A percentile compares a stretch with the other conserved stretches of the same genome.
Evolutionary conservation across 2,888 invertebrate genomes (phyloP).

Genomic region (Gerris lacustris): DNA sequence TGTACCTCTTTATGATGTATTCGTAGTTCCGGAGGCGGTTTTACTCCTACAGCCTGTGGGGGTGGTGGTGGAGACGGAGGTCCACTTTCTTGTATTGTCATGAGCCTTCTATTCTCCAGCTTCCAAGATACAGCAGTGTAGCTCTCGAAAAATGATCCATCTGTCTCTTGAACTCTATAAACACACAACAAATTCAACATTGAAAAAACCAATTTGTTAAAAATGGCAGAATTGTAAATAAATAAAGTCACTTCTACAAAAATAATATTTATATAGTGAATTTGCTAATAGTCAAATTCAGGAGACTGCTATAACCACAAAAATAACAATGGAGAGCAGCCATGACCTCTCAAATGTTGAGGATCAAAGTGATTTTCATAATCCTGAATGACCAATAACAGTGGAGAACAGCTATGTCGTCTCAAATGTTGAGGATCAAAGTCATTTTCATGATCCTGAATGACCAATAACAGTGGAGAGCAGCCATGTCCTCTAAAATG

Average conservation of each 20-base stretch:
- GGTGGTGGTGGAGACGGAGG: slow-evolving; percentile 50
- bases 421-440: too few species aligned
- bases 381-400: too few species aligned
- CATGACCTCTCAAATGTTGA: too few species aligned
- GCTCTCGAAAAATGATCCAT: slow-evolving; percentile 88
- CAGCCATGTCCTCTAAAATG: too few species aligned
- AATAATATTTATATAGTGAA: too few species aligned
- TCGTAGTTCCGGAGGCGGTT: slow-evolving; percentile 28
- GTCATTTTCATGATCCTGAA: too few species aligned
- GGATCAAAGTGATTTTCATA: too few species aligned
- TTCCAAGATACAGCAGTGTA: slow-evolving; percentile 87
- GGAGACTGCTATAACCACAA: too few species aligned
- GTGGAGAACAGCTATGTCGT: too few species aligned
- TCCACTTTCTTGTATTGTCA: slow-evolving; percentile 44
- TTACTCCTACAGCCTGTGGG: slow-evolving; percentile 33
- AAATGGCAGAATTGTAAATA: background rate
- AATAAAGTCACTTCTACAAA: background rate
- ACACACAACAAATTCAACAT: slow-evolving; percentile 15
- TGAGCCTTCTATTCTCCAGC: slow-evolving; percentile 74
- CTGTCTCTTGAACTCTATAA: slow-evolving; percentile 82
- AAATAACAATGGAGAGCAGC: too few species aligned
- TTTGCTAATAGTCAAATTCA: too few species aligned
- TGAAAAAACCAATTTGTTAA: background rate
- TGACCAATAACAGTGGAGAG: too few species aligned
- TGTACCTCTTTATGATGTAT: slow-evolving; percentile 38